Evolutionary conservation across 2,113 vertebrate species (phyloP), one percentile per base, ranked within the genome.

Genomic region (Clarias magur): DNA sequence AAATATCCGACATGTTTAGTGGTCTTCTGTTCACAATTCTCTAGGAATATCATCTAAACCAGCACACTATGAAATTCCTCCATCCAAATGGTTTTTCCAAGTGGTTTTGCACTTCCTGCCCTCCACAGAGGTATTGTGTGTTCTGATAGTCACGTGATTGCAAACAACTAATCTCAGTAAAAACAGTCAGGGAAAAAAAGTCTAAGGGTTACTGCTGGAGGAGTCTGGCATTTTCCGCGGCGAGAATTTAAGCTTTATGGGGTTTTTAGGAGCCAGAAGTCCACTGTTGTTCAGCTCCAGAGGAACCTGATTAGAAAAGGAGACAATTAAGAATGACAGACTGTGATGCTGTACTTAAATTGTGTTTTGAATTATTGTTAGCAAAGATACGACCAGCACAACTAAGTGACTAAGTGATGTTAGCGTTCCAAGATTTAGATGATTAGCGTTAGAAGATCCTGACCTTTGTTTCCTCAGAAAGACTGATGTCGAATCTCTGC

Each of bases 391-490:
- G 6, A 68, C 67, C 12, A 68, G 65, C 11, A 4, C 48, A 48
- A 48, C 48, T 48, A 48, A 48, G 48, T 48, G 48, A 48, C 48
- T 30, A 16, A 48, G 48, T 48, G 48, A 48, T 8, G 48, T 48
- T 48, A 68, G n/a, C 27, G 16, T n/a, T 19, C 38, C 12, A 42
- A 7, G 17, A 34, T 73, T 42, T 59, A 21, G 3, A 62, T 60
- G 9, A 48, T 72, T 21, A 21, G 68, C 2, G 7, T 12, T 0
- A 53, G 42, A 54, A 76, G 34, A 72, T 42, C 23, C 85, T n/a
- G 30, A 92, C 89, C 89, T 89, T 42, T 1, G 87, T 91, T 67
- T 92, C 88, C 3, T 78, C 62, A 56, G 85, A 89, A 17, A 91
- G 57, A 4, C 30, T 34, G 23, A 92, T 3, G 19, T 86, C 82